A percentile compares a stretch with the other conserved stretches of the same genome.
Conservation (phyloP, 2,888 invertebrate genomes). For the Diachrysia chrysitis region DNA sequence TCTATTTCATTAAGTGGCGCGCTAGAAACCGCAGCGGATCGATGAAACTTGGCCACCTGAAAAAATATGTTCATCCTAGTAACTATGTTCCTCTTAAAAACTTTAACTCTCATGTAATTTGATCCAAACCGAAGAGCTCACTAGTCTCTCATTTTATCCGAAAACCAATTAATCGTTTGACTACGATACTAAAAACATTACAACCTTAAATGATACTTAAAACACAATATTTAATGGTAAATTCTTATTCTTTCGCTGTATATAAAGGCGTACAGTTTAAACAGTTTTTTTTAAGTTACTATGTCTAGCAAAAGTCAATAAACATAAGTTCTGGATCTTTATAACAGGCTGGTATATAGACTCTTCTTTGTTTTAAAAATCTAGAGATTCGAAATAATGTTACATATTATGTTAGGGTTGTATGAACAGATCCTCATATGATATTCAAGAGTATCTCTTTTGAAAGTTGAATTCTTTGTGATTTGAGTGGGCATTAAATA, state of each 20-base stretch:
- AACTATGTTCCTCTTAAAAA: constrained; percentile 2
- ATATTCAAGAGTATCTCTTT: constrained; percentile 70
- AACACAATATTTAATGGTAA: no score
- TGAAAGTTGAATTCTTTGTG: constrained; percentile 79
- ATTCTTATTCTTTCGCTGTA: no score
- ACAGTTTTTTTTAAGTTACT: no score
- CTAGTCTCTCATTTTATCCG: background rate
- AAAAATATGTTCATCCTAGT: constrained; percentile 65
- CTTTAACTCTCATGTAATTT: background rate
- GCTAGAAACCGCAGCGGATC: constrained; percentile 85
- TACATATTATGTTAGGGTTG: constrained; percentile 23
- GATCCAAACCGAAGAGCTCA: background rate
- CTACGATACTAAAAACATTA: no score
- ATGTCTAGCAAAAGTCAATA: background rate
- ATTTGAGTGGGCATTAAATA: constrained; percentile 81
- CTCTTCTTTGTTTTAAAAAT: background rate
- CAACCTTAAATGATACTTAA: no score
- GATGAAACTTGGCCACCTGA: constrained; percentile 77
- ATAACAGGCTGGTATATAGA: no score
- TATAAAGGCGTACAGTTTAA: no score
- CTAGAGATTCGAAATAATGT: background rate
- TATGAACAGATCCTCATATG: constrained; percentile 53
- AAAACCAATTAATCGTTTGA: background rate
- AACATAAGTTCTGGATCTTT: no score
- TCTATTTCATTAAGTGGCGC: constrained; percentile 88